A percentile compares a stretch with the other conserved stretches of the same genome.
Conservation (phyloP, 2,888 invertebrate species). For the Scelioninae gen. 1 region DNA sequence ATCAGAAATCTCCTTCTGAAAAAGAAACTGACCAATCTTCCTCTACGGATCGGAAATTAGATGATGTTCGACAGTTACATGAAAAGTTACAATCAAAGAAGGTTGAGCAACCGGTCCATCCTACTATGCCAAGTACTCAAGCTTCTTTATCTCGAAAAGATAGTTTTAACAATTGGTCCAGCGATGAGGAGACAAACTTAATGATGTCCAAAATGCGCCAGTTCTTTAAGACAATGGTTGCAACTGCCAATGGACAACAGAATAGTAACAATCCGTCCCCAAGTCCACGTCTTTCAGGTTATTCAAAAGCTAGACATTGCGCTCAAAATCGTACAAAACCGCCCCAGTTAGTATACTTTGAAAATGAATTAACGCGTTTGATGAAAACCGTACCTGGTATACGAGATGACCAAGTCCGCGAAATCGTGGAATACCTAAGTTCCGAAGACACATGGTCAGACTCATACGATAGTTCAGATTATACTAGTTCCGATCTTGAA, state of each 20-base stretch:
- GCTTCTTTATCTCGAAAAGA: constrained; percentile 91
- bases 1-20: constrained; percentile 84
- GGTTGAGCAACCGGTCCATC: constrained; percentile 58
- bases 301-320: constrained; percentile 75
- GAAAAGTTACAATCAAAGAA: constrained; percentile 60
- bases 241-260: constrained; percentile 85
- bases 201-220: constrained; percentile 98
- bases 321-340: constrained; percentile 89
- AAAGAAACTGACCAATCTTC: constrained; percentile 47
- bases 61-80: constrained; percentile 56
- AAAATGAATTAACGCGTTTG: constrained; percentile 93
- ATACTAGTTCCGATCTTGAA: constrained; percentile 94
- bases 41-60: constrained; percentile 45
- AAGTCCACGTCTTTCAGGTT: constrained; percentile 82
- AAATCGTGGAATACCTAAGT: constrained; percentile 95
- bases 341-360: constrained; percentile 94
- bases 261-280: constrained; percentile 85
- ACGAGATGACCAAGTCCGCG: constrained; percentile 94
- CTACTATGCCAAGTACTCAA: constrained; percentile 74
- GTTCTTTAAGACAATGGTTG: constrained; percentile 96
- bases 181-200: constrained; percentile 96
- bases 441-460: constrained; percentile 97
- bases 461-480: constrained; percentile 96
- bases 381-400: constrained; percentile 98
- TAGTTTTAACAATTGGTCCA: constrained; percentile 97